phyloP scores from a whole-genome alignment of 30 jellyfish, hydroid and myxozoan species.

The Aurelia sp. region DNA sequence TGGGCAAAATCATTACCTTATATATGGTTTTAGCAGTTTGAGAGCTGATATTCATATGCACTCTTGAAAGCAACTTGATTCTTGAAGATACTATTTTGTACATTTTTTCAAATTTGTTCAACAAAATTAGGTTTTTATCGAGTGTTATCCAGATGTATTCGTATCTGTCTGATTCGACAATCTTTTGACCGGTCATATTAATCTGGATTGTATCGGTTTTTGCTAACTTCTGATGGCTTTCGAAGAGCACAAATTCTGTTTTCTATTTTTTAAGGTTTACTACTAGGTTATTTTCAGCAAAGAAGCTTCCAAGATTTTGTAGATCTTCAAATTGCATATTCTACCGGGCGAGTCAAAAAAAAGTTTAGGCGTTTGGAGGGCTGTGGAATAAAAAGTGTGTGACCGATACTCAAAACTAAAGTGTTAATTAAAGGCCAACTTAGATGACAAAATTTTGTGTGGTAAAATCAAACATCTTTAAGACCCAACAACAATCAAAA shows the following conservation, averaged over 20 bases:
- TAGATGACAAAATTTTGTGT: no score
- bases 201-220: slow-evolving; percentile 5
- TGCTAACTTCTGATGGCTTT: slow-evolving; percentile 18
- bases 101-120: slow-evolving; percentile 21
- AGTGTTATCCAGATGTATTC: slow-evolving; percentile 17
- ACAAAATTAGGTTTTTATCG: slow-evolving; percentile 10
- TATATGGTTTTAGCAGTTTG: slow-evolving; percentile 8
- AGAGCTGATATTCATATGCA: slow-evolving; percentile 26
- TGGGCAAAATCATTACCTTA: slow-evolving; percentile 18
- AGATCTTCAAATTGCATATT: no score
- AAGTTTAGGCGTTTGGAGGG: no score
- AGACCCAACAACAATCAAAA: no score
- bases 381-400: no score
- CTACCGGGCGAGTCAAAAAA: no score
- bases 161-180: not conserved
- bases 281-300: not conserved
- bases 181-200: slow-evolving; percentile 12
- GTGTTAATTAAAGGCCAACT: no score
- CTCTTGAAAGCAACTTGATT: slow-evolving; percentile 21
- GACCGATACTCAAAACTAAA: no score
- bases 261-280: not conserved
- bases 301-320: not conserved
- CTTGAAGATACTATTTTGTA: slow-evolving; percentile 17
- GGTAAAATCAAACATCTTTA: no score
- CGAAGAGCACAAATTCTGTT: slow-evolving; percentile 34